Base-by-base conservation (phyloP, 2,797 vertebrate genomes). In the Liasis olivaceus region DNA sequence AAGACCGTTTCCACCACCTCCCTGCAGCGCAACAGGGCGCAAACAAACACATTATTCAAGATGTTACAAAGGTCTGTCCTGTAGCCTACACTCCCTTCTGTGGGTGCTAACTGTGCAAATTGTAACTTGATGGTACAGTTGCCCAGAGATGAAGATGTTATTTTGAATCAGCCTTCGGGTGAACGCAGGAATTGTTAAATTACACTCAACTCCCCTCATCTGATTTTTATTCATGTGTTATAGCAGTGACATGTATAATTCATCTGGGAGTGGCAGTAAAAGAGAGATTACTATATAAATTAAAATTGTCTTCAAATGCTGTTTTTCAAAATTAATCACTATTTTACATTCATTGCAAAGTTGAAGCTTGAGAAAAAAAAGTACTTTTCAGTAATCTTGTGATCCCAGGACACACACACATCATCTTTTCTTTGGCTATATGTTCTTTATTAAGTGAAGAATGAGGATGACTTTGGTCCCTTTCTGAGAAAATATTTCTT, bases 401-500 rank as follows among this genome's bases (percentile, higher is more conserved):
- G 20, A 89, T 84, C 42, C 13, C 51, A 42, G 90, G 51, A 54
- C 95, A 96, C 64, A 94, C 94, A 94, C 91, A 94, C 91, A 81
- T 91, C 93, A 94, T 85, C 60, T 93, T 93, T 96, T 90, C 91
- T 88, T 96, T 93, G 94, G 91, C 94, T 94, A 96, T 95, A 93
- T 94, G 95, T 95, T 96, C 93, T 93, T 58, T 64, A 72, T 20
- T 89, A 88, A 95, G 95, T 93, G 91, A 95, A 93, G 91, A 95
- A 94, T 92, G 93, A 96, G 93, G 93, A 94, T 93, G 95, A 95
- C 95, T 81, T 56, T 85, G 92, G 96, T 94, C 94, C 95, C 89
- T 97, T 97, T 97, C 95, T 96, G 95, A 93, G 96, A 96, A 94
- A 96, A 97, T 94, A 96, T 93, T 97, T 97, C 22, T 62, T 89